Base-by-base conservation (phyloP, 2,888 invertebrate species). In the Cataglyphis livida region DNA sequence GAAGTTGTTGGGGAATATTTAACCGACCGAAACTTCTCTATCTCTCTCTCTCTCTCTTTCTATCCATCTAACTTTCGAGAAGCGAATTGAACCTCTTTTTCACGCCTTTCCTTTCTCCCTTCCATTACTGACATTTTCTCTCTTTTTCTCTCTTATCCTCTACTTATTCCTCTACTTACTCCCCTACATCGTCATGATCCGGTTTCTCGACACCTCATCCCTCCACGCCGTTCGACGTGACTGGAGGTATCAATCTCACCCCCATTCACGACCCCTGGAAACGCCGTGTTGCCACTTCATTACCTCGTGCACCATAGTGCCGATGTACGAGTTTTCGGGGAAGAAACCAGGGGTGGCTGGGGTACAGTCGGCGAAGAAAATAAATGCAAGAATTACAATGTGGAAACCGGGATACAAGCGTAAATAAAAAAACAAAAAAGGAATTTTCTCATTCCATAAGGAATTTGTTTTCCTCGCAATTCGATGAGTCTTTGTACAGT, bases 251-350 rank as follows among this genome's bases (percentile, higher is more conserved):
- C 93, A 93, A 93, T 93, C 93, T 93, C 92, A 90, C 92, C 92
- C 90, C 92, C 90, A 85, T 89, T 88, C 88, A 89, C 91, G 84
- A 88, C 89, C 92, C 91, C 91, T 91, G 90, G 91, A 91, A 93
- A 91, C 91, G 91, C 89, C 92, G 91, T 92, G 93, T 93, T 93
- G 92, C 93, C 93, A 93, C 93, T 93, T 93, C 93, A 93, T 93
- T 93, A 93, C 93, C 92, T 91, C 91, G 84, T 88, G 91, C 91
- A 86, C 84, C 86, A 78, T 84, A 84, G 88, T 82, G 87, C 82
- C 90, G 85, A 87, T 89, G 85, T 83, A 86, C 73, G 82, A 81
- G 68, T 65, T 65, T 78, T 54, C 41, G 71, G 85, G 54, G 57
- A 78, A 70, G 74, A 32, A 64, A 65, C 79, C 75, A 62, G 32